Conservation (phyloP, 2,113 vertebrate species). For the Raja brachyura region DNA sequence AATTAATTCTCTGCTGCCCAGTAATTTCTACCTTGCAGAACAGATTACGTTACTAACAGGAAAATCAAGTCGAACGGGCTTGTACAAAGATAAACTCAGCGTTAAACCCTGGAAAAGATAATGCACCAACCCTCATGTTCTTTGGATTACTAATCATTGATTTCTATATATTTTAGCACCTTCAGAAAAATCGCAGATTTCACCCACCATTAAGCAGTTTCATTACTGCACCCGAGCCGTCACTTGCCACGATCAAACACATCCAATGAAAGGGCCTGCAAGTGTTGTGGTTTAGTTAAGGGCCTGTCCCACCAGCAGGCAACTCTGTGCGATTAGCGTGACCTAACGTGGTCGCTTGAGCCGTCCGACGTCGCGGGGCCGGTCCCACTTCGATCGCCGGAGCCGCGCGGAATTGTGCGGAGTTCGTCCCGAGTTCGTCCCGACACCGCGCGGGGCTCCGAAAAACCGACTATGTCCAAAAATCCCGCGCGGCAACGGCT, state of each 20-base stretch:
- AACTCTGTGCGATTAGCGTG: too few relatives aligned
- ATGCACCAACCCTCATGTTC: not conserved
- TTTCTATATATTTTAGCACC: not conserved
- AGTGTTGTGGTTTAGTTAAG: too few relatives aligned
- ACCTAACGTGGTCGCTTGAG: too few relatives aligned
- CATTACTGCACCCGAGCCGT: not conserved
- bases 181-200: not conserved
- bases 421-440: too few relatives aligned
- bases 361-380: too few relatives aligned
- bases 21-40: not conserved
- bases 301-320: too few relatives aligned
- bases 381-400: too few relatives aligned
- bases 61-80: not conserved
- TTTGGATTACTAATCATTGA: not conserved
- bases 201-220: not conserved
- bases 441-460: too few relatives aligned
- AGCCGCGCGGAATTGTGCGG: too few relatives aligned
- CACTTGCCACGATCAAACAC: not conserved
- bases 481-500: too few relatives aligned
- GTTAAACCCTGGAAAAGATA: not conserved
- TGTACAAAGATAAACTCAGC: not conserved
- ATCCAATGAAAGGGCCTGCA: not conserved
- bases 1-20: not conserved
- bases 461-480: too few relatives aligned
- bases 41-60: not conserved